A percentile compares a stretch with the other conserved stretches of the same genome.
These are phyloP conservation scores for Vimba vimba DNA, from an alignment of 2,113 vertebrate species.

Conservation along the genomic window DNA sequence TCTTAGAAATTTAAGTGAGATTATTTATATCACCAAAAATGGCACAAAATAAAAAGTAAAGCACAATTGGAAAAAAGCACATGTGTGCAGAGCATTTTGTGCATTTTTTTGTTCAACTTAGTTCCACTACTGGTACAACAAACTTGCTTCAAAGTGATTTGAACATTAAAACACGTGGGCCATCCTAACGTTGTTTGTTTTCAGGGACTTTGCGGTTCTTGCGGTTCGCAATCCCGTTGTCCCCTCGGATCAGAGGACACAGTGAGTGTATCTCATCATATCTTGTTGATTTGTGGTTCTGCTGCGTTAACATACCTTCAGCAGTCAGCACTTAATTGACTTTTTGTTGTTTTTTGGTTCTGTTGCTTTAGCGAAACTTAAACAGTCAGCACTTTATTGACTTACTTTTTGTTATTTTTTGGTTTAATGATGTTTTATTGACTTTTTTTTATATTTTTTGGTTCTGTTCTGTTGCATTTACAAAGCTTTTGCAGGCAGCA, in stretches of 20 bases:
- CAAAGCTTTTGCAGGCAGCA: neutral
- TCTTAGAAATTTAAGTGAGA: neutral
- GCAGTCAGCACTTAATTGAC: neutral
- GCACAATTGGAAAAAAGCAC: neutral
- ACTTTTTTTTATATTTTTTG: neutral
- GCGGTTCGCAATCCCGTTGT: slow-evolving; percentile 67
- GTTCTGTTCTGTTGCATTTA: neutral
- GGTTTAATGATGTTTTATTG: too few species aligned
- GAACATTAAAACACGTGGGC: neutral
- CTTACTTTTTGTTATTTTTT: neutral
- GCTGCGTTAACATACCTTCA: neutral
- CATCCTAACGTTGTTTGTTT: slow-evolving; percentile 8
- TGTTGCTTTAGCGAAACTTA: neutral
- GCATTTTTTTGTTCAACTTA: neutral
- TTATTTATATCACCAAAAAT: neutral
- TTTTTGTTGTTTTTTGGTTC: neutral
- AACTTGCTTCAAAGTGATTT: neutral
- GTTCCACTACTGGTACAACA: neutral
- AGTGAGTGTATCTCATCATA: slow-evolving; percentile 68
- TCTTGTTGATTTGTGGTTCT: neutral
- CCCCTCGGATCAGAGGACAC: slow-evolving; percentile 58
- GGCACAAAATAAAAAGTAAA: neutral
- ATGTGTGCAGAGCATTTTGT: neutral
- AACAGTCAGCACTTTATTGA: neutral
- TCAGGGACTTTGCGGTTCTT: slow-evolving; percentile 77